Evolutionary conservation across 2,888 invertebrate species (phyloP), one percentile per base, ranked within the genome.

Genomic region (Tetragonula carbonaria): DNA sequence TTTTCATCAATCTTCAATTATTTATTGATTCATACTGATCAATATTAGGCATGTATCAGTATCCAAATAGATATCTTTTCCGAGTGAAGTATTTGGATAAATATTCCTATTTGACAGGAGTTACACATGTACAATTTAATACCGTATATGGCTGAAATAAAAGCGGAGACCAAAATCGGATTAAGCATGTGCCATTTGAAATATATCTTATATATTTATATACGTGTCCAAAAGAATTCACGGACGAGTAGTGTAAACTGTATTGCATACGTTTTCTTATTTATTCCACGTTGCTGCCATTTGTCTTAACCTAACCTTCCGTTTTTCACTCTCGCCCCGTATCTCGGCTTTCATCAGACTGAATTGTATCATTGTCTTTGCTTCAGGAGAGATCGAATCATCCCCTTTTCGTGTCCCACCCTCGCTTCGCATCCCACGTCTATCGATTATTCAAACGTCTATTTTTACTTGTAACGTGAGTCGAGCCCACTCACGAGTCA

Each of bases 361-460:
- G 63, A 65, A 45, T 45, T 55, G 45, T 59, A 53, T 59, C 59
- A 21, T n/a, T 16, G 45, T 63, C 62, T 11, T 62, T 53, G 53
- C 53, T 51, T 59, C 28, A 16, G 13, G 55, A 62, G 53, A 38
- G 71, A 80, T 73, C 72, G 80, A 79, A 79, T 65, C 74, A 70
- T 72, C 59, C 45, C 62, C 21, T 57, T 84, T 67, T 28, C 57
- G 33, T 45, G 55, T 72, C 59, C 55, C 78, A 11, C 59, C 62
- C 59, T 55, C 74, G 74, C 57, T 63, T 55, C 74, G 51, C 82
- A 23, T 75, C 76, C 66, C 57, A 77, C 59, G 75, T 28, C 75
- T 76, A 82, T 82, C 82, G 82, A 82, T 82, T 76, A 45, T 62
- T 63, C 28, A 63, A 63, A 68, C 16, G 38, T 68, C 73, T 70